phyloP scores from a whole-genome alignment of 2,888 invertebrate species.

The Dryobota labecula region DNA sequence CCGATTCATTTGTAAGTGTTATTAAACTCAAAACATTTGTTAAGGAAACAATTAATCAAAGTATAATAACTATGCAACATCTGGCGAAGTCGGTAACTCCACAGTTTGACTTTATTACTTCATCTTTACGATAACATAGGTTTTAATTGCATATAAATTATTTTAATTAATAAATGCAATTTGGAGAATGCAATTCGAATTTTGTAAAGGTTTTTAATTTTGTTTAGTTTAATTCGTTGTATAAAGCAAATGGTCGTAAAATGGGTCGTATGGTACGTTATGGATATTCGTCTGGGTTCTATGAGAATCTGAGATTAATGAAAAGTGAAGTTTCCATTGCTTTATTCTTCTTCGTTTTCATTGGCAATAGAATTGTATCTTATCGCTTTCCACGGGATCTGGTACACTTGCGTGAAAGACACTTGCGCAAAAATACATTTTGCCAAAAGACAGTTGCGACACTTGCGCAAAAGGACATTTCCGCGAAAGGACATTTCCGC shows the following conservation, averaged over 20 bases:
- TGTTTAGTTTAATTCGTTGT: background rate
- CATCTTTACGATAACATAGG: conserved; percentile 58
- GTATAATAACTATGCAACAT: conserved; percentile 61
- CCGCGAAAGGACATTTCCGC: no score
- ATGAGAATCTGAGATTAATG: conserved; percentile 5
- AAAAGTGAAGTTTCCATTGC: background rate
- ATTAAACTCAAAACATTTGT: conserved; percentile 28
- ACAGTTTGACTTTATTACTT: conserved; percentile 63
- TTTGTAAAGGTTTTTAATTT: background rate
- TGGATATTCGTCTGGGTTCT: background rate
- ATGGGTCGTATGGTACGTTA: conserved; percentile 1
- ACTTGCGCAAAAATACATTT: no score
- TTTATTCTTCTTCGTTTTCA: conserved; percentile 2
- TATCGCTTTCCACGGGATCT: background rate
- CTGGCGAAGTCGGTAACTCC: conserved; percentile 59
- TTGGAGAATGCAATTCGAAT: conserved; percentile 6
- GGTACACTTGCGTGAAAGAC: no score
- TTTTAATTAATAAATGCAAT: conserved; percentile 42
- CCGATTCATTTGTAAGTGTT: conserved; percentile 22
- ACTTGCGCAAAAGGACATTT: no score
- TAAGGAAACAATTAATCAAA: conserved; percentile 60
- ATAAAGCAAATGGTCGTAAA: background rate
- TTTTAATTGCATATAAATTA: conserved; percentile 52
- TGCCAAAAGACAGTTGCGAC: no score
- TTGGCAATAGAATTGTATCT: conserved; percentile 4